Evolutionary conservation across 2,797 vertebrate species (phyloP).

Genomic region (Tinamus major): DNA sequence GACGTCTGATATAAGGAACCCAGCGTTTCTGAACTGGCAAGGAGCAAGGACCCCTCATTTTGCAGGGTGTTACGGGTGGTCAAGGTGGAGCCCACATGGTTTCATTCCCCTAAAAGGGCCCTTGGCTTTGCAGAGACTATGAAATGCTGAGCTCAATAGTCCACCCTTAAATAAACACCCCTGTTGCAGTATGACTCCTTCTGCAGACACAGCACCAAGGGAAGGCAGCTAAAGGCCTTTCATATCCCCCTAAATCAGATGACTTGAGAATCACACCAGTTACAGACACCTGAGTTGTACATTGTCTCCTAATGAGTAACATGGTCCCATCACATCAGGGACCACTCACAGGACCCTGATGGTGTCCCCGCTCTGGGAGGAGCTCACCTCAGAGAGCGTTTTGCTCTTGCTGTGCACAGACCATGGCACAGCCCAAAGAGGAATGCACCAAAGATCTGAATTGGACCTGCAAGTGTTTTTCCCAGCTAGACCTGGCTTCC

Average conservation of each 20-base stretch:
- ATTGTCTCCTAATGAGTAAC: neutral
- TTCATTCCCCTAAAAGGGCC: neutral
- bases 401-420: neutral
- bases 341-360: neutral
- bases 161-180: neutral
- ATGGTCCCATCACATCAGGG: neutral
- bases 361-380: neutral
- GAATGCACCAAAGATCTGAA: fast-evolving
- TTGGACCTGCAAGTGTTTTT: neutral
- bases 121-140: neutral
- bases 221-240: neutral
- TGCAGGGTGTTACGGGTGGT: neutral
- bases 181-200: fast-evolving
- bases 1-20: fast-evolving
- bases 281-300: neutral
- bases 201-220: neutral
- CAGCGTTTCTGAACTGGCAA: neutral
- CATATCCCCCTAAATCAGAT: neutral
- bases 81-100: neutral
- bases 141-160: neutral
- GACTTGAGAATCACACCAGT: neutral
- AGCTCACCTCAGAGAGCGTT: neutral
- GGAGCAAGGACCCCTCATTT: neutral
- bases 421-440: neutral
- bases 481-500: neutral